Conservation (phyloP, 2,888 invertebrate species). For the Schizaphis graminum region DNA sequence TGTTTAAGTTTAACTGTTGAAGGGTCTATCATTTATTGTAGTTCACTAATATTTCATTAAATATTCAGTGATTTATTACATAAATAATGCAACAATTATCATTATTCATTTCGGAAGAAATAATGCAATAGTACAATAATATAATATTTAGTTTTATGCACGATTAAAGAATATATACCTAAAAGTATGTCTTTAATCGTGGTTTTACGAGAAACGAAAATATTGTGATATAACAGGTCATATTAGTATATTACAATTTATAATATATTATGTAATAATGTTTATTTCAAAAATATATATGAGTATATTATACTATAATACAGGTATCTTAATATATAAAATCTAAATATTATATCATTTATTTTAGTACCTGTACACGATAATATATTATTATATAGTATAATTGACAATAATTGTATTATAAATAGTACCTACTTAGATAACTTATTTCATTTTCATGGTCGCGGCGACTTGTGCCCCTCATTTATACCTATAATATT, state of each 20-base stretch:
- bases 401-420: background rate
- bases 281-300: background rate
- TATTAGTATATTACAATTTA: no score
- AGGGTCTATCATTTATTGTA: background rate
- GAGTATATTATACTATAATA: no score
- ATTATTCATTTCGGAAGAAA: background rate
- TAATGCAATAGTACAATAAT: background rate
- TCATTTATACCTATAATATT: background rate
- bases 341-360: background rate
- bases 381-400: background rate
- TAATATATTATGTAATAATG: background rate
- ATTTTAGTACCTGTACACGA: background rate
- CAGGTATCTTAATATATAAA: background rate
- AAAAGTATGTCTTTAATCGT: no score
- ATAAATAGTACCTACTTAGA: background rate
- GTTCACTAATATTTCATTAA: background rate
- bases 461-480: background rate
- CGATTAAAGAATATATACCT: no score
- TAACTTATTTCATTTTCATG: background rate
- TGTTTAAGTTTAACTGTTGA: background rate
- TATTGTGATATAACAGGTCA: background rate
- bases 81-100: background rate
- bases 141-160: background rate
- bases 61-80: background rate
- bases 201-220: background rate